phyloP scores from a whole-genome alignment of 2,888 invertebrate species.

The Blomia tropicalis region DNA sequence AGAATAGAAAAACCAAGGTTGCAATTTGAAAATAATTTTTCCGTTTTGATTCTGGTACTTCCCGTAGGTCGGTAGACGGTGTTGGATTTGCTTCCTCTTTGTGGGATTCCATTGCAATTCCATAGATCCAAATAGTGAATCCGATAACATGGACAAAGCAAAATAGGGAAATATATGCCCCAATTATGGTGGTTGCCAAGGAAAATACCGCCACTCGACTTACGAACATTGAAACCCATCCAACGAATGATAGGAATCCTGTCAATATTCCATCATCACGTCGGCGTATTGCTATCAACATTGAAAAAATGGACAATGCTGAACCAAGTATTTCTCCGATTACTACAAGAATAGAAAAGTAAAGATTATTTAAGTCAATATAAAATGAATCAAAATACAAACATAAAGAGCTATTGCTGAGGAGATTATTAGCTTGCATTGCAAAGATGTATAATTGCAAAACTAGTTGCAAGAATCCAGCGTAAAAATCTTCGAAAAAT shows the following conservation, averaged over 20 bases:
- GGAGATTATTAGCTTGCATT: slow-evolving; percentile 1
- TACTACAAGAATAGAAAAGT: slow-evolving; percentile 22
- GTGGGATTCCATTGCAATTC: slow-evolving; percentile 27
- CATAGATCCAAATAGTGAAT: slow-evolving; percentile 28
- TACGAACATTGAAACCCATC: slow-evolving; percentile 28
- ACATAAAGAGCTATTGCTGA: neutral
- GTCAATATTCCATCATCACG: slow-evolving; percentile 30
- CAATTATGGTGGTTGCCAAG: slow-evolving; percentile 27
- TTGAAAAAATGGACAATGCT: slow-evolving; percentile 27
- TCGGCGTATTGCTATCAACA: slow-evolving; percentile 30
- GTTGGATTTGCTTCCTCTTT: neutral
- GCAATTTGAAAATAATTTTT: slow-evolving; percentile 13
- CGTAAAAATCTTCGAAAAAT: slow-evolving; percentile 31
- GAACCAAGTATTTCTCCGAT: slow-evolving; percentile 29
- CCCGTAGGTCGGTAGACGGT: neutral
- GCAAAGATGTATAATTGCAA: slow-evolving; percentile 30
- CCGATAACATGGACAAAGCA: slow-evolving; percentile 27
- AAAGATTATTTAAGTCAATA: neutral
- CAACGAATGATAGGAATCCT: slow-evolving; percentile 17
- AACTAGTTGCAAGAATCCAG: slow-evolving; percentile 30
- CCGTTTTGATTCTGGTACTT: neutral
- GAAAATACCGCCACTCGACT: slow-evolving; percentile 29
- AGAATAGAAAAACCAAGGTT: slow-evolving; percentile 29
- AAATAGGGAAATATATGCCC: slow-evolving; percentile 25
- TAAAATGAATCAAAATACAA: neutral